These are phyloP conservation scores for Drosophila seguyi DNA, from an alignment of 1,140 invertebrate genomes.

Conservation along the genomic window DNA sequence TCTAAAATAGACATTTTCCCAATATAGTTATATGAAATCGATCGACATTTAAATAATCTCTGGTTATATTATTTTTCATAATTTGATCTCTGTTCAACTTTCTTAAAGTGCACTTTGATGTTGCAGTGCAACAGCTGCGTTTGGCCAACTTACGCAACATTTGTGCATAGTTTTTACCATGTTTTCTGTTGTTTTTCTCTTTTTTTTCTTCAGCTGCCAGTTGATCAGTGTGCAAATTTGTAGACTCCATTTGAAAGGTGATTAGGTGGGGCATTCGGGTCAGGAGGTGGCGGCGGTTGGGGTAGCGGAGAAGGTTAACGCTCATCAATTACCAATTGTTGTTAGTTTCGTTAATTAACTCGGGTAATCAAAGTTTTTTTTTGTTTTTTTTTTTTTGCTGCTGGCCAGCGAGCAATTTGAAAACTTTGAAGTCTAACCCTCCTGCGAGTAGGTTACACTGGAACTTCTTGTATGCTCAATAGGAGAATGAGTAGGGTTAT, in stretches of 20 bases:
- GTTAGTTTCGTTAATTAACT: slow-evolving; percentile 71
- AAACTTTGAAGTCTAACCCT: slow-evolving; percentile 13
- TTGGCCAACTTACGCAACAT: slow-evolving; percentile 59
- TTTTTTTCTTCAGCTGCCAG: slow-evolving; percentile 6
- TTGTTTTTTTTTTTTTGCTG: slow-evolving; percentile 15
- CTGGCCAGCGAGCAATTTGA: slow-evolving; percentile 14
- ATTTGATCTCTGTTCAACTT: neutral
- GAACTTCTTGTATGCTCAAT: neutral
- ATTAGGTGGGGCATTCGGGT: slow-evolving; percentile 35
- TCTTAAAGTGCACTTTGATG: slow-evolving; percentile 10
- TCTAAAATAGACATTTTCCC: no score
- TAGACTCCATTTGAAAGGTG: slow-evolving; percentile 52
- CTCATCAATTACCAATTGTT: slow-evolving; percentile 78
- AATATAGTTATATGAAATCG: neutral
- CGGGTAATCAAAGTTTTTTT: slow-evolving; percentile 59
- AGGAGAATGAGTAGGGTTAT: neutral
- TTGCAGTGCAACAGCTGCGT: slow-evolving; percentile 45
- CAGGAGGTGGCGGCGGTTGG: neutral
- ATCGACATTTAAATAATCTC: neutral
- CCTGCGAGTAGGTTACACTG: neutral
- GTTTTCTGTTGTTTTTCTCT: neutral
- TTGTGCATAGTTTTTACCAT: slow-evolving; percentile 24
- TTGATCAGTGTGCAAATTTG: slow-evolving; percentile 49
- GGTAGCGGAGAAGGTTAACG: slow-evolving; percentile 12
- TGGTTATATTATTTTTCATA: neutral